These are phyloP conservation scores for Sebastes trivittatus DNA, from an alignment of 2,797 vertebrate species.

Conservation along the genomic window DNA sequence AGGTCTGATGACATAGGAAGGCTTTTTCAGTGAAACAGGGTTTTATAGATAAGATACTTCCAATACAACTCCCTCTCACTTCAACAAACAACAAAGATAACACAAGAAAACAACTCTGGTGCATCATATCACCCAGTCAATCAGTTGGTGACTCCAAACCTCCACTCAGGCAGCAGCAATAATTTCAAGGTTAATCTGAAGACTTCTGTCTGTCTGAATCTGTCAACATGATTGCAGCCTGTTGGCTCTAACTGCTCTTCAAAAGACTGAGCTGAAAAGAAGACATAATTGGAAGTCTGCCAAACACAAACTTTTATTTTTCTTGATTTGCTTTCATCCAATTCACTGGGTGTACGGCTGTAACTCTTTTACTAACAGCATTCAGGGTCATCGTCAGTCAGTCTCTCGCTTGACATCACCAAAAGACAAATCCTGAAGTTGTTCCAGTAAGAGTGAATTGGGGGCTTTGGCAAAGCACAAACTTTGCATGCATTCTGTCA, in stretches of 20 bases:
- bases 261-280: not conserved
- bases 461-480: constrained; percentile 7
- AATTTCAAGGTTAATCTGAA: constrained; percentile 8
- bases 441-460: constrained; percentile 8
- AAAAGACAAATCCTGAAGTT: constrained; percentile 3
- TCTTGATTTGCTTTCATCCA: not conserved
- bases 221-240: not conserved
- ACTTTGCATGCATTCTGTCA: constrained; percentile 12
- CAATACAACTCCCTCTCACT: not conserved
- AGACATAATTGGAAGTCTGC: not conserved
- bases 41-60: not conserved
- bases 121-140: not conserved
- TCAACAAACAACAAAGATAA: not conserved
- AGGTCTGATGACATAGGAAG: not conserved
- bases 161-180: not conserved
- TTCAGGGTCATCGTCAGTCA: not conserved
- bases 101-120: not conserved
- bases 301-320: not conserved
- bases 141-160: not conserved
- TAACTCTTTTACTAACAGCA: not conserved
- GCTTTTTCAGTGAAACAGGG: not conserved
- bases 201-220: not conserved
- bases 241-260: not conserved
- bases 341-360: not conserved
- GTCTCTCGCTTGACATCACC: not conserved